Evolutionary conservation across 2,113 vertebrate species (phyloP), one percentile per base, ranked within the genome.

Genomic region (Tragelaphus buxtoni): DNA sequence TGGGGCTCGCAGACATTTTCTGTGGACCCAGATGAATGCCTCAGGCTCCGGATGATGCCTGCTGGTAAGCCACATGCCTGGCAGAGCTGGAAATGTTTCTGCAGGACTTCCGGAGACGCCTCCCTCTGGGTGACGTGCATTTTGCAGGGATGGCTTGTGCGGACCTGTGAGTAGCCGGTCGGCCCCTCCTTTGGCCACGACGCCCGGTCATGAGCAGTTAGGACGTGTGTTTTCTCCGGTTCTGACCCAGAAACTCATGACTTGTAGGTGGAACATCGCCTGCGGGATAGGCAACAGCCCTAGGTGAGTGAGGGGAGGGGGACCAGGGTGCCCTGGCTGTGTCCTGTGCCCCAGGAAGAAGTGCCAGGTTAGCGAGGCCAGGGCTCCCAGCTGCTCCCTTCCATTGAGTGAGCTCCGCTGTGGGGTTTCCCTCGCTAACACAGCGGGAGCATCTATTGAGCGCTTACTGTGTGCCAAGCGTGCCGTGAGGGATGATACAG

Each of bases 401-500:
- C 2, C 1, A 9, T 0, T 1, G 51, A 3, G n/a, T 0, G 2
- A 4, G 61, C 39, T 63, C 16, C 0, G 1, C 0, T 4, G 9
- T 30, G 30, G 49, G 58, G 7, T 17, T 1, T 7, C 24, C 14
- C 0, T 0, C 0, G 9, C 18, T 11, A 5, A 26, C 2, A 4
- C 13, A 1, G 2, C 1, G 14, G 65, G 30, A 16, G 28, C 80
- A 16, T 7, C 24, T 2, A 3, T 1, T 17, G 72, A 35, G 58
- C 1, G 0, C 63, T 28, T 2, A 7, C 5, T 0, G 0, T 2
- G 20, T 2, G 61, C 28, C 5, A 11, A 3, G 35, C 7, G 0
- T 0, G 5, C 30, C 0, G 39, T 2, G 1, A 11, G 26, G 26
- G 5, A 0, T 0, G 1, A 3, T 0, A 0, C 9, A 32, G 0